Conservation (phyloP, 2,113 vertebrate species). For the Carassius gibelio region DNA sequence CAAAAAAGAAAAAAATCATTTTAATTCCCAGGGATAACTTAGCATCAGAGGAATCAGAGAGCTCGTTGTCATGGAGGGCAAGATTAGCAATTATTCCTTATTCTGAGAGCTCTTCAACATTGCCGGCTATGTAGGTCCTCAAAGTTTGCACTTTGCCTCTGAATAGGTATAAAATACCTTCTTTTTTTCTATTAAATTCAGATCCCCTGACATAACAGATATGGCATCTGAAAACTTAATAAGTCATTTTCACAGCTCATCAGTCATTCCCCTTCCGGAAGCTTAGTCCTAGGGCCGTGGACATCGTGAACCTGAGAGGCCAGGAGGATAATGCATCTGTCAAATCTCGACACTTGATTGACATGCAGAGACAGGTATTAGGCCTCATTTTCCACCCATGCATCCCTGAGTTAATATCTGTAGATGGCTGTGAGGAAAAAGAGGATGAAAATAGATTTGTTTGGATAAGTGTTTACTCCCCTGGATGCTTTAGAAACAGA, state of each 20-base stretch:
- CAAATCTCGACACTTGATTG: conserved; percentile 66
- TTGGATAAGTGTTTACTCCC: conserved; percentile 60
- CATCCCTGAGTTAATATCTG: conserved; percentile 49
- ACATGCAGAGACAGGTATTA: conserved; percentile 63
- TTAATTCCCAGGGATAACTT: conserved; percentile 61
- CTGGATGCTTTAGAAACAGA: conserved; percentile 63
- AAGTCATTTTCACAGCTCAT: conserved; percentile 73
- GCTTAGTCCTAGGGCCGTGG: conserved; percentile 33
- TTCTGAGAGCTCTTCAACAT: conserved; percentile 50
- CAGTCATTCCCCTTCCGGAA: conserved; percentile 57
- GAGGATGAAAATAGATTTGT: conserved; percentile 49
- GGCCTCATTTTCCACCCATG: conserved; percentile 53
- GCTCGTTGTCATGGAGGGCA: conserved; percentile 41
- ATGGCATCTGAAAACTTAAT: conserved; percentile 68
- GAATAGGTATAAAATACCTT: conserved; percentile 67
- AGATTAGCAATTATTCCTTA: conserved; percentile 62
- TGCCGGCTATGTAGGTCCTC: conserved; percentile 60
- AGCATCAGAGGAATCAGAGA: conserved; percentile 60
- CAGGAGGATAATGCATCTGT: conserved; percentile 58
- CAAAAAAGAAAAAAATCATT: conserved; percentile 44
- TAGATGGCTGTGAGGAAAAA: conserved; percentile 54
- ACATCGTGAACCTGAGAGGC: conserved; percentile 41
- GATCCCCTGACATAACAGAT: conserved; percentile 68
- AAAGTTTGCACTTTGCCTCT: conserved; percentile 55
- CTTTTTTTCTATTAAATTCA: conserved; percentile 66